Base-by-base conservation (phyloP, 2,888 invertebrate genomes). In the Taenaris catops region DNA sequence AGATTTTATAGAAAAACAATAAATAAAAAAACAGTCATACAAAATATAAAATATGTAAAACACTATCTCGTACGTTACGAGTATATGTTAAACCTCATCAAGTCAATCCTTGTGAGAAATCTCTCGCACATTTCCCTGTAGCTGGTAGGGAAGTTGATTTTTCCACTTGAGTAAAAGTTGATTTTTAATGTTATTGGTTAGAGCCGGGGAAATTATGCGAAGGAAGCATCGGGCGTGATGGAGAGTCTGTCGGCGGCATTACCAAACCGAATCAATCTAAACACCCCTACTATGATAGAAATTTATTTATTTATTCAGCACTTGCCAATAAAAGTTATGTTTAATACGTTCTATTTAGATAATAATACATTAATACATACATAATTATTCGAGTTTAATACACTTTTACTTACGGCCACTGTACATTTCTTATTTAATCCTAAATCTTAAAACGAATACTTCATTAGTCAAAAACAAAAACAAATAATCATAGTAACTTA, bases 131-230 rank as follows among this genome's bases (percentile, higher is more conserved):
- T 12, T 29, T 10, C 6, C 21, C 2, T 3, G 20, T 12, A 8
- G 19, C 6, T n/a, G 4, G 27, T 27, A 8, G n/a, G 2, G 17
- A 7, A 9, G 38, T 39, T 44, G 43, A 51, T 55, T 53, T 56
- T 55, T 48, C 39, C 40, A 42, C 41, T 38, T 41, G 47, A 50
- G 35, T 40, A 48, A 48, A 53, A 60, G 63, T 70, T 74, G 65
- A 72, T 74, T 73, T 65, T 72, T 69, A 68, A 71, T 68, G 66
- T 73, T 76, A 73, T 79, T 78, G 76, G 74, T 74, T 72, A 61
- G 47, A 49, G 49, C 60, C 64, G 51, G 58, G 65, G 58, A 72
- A 73, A 75, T 78, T 75, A 76, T 74, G 71, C 70, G 63, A 56
- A 56, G 64, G 58, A 57, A 61, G 56, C 61, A 57, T 46, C 62